phyloP scores from a whole-genome alignment of 2,888 invertebrate species.

The Tenthredo amoena region DNA sequence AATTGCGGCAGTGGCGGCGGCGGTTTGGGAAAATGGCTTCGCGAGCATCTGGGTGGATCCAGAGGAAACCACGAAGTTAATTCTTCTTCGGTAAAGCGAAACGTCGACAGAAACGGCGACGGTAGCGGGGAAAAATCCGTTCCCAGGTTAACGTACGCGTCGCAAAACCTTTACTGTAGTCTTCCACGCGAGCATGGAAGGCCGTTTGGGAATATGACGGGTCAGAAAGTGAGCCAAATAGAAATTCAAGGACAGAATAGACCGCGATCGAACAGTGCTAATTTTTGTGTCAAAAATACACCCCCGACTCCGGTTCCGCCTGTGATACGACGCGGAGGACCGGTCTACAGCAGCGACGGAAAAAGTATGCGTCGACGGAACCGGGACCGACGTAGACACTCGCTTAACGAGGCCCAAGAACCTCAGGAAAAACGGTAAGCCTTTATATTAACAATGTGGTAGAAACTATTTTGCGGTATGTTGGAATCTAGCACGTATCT shows the following conservation, averaged over 20 bases:
- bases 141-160: slow-evolving; percentile 65
- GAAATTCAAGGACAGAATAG: slow-evolving; percentile 63
- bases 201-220: slow-evolving; percentile 58
- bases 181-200: slow-evolving; percentile 71
- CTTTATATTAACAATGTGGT: neutral
- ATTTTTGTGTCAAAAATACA: slow-evolving; percentile 55
- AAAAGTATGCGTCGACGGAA: slow-evolving; percentile 70
- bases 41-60: slow-evolving; percentile 72
- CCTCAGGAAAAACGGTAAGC: slow-evolving; percentile 70
- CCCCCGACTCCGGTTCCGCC: slow-evolving; percentile 53
- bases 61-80: slow-evolving; percentile 64
- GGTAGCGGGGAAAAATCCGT: slow-evolving; percentile 61
- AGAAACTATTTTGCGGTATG: neutral
- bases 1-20: slow-evolving; percentile 59
- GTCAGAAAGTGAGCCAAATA: slow-evolving; percentile 61
- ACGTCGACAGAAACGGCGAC: neutral
- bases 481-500: neutral
- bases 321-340: slow-evolving; percentile 60
- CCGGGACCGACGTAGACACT: slow-evolving; percentile 73
- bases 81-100: slow-evolving; percentile 58
- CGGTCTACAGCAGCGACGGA: slow-evolving; percentile 70
- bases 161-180: slow-evolving; percentile 75
- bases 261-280: slow-evolving; percentile 63
- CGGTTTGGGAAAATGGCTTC: slow-evolving; percentile 75
- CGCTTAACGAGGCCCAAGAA: slow-evolving; percentile 71